These are phyloP conservation scores for Strix uralensis DNA, from an alignment of 2,113 vertebrate genomes.

Conservation along the genomic window DNA sequence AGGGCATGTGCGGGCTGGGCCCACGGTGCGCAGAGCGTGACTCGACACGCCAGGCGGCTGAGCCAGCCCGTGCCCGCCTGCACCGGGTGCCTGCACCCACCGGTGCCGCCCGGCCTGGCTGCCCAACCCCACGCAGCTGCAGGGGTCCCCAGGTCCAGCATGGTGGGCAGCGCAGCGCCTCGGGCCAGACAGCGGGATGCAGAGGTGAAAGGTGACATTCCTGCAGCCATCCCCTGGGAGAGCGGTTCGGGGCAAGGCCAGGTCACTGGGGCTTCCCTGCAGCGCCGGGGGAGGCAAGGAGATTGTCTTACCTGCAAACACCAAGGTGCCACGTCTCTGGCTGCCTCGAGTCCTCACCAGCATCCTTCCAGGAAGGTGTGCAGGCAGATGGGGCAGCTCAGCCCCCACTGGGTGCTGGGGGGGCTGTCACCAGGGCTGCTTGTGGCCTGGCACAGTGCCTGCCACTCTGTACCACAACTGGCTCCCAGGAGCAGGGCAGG, in stretches of 20 bases:
- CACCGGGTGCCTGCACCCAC: background rate
- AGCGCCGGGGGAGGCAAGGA: rapidly evolving
- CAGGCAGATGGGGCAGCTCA: background rate
- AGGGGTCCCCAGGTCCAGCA: background rate
- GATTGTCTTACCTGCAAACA: background rate
- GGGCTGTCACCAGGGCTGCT: background rate
- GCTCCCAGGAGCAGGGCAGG: background rate
- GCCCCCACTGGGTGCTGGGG: too few relatives aligned
- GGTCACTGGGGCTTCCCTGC: background rate
- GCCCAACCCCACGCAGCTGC: rapidly evolving
- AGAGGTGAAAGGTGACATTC: background rate
- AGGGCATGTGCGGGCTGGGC: background rate
- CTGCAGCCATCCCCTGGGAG: background rate
- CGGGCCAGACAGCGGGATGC: background rate
- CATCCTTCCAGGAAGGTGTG: background rate
- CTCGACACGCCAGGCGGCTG: background rate
- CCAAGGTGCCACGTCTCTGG: background rate
- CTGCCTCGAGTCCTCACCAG: rapidly evolving
- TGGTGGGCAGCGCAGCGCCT: rapidly evolving
- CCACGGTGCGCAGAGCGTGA: background rate
- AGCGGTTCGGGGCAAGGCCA: background rate
- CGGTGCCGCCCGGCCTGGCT: background rate
- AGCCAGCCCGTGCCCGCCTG: background rate
- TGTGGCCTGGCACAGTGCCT: background rate
- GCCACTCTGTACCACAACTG: background rate